These are phyloP conservation scores for Oppia nitens DNA, from an alignment of 1,140 invertebrate species.

Conservation along the genomic window DNA sequence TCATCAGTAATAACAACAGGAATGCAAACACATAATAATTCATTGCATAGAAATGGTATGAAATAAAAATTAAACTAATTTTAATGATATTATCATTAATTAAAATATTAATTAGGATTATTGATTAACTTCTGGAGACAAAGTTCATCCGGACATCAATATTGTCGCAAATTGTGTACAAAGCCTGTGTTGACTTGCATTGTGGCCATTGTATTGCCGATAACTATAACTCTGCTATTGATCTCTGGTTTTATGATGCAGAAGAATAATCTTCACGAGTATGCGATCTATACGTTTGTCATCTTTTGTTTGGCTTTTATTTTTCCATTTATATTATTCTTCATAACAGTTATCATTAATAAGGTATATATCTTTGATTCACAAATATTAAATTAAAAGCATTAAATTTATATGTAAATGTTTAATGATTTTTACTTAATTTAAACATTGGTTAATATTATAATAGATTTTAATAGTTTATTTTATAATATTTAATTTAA, in stretches of 20 bases:
- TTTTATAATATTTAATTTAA: too few species aligned
- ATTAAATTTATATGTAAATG: too few species aligned
- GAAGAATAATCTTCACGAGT: constrained; percentile 14
- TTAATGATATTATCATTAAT: not conserved
- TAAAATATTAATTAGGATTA: not conserved
- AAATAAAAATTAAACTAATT: not conserved
- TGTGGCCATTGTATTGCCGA: constrained; percentile 7
- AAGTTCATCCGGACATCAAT: not conserved
- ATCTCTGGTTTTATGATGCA: constrained; percentile 13
- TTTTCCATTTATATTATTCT: constrained; percentile 12
- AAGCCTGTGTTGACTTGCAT: constrained; percentile 9
- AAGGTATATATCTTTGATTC: constrained; percentile 3
- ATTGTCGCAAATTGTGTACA: not conserved
- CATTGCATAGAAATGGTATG: not conserved
- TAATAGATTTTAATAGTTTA: too few species aligned
- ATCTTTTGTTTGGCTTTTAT: constrained; percentile 10
- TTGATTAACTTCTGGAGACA: not conserved
- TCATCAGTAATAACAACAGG: not conserved
- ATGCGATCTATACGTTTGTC: constrained; percentile 12
- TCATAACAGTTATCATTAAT: constrained; percentile 9
- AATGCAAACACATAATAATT: not conserved
- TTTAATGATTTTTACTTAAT: too few species aligned
- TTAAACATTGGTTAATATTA: too few species aligned
- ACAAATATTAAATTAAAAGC: too few species aligned
- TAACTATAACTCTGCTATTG: constrained; percentile 5